Conservation (phyloP, 2,113 vertebrate species). For the Callaeas wilsoni region DNA sequence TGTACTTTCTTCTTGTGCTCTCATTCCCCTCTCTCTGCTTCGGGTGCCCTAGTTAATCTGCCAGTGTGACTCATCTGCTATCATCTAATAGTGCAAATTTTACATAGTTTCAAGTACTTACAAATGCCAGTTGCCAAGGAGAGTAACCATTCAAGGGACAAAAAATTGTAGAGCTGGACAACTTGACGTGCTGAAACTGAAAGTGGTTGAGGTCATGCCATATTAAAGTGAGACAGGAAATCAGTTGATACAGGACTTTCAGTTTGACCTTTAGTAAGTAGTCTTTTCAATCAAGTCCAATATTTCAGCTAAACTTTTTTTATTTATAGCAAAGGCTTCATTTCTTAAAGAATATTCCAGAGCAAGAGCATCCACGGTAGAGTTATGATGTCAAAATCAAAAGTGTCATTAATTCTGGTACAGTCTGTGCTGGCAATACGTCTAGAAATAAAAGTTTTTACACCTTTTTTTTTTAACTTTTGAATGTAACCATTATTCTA, state of each 20-base stretch:
- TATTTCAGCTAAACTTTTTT: not conserved
- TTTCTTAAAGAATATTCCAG: too few species aligned
- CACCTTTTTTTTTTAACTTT: too few species aligned
- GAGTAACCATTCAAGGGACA: not conserved
- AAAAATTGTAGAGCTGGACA: not conserved
- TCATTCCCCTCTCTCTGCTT: not conserved
- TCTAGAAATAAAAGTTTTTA: not conserved
- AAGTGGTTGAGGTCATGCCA: not conserved
- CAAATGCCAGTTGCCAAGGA: not conserved
- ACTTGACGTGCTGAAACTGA: not conserved
- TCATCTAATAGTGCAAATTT: not conserved
- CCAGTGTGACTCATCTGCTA: not conserved
- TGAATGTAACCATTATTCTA: not conserved
- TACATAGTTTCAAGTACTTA: not conserved
- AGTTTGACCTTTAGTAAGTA: not conserved
- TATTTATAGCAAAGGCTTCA: not conserved
- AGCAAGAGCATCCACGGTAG: not conserved
- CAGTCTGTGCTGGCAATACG: not conserved
- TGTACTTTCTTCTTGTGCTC: not conserved
- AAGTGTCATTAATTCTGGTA: not conserved
- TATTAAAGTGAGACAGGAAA: not conserved
- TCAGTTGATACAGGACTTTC: not conserved
- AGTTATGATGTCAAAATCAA: not conserved
- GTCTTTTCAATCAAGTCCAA: not conserved
- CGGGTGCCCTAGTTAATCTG: not conserved